A percentile compares a stretch with the other conserved stretches of the same genome.
Evolutionary conservation across 2,888 invertebrate genomes (phyloP).

Genomic region (Philopedon plagiatum): DNA sequence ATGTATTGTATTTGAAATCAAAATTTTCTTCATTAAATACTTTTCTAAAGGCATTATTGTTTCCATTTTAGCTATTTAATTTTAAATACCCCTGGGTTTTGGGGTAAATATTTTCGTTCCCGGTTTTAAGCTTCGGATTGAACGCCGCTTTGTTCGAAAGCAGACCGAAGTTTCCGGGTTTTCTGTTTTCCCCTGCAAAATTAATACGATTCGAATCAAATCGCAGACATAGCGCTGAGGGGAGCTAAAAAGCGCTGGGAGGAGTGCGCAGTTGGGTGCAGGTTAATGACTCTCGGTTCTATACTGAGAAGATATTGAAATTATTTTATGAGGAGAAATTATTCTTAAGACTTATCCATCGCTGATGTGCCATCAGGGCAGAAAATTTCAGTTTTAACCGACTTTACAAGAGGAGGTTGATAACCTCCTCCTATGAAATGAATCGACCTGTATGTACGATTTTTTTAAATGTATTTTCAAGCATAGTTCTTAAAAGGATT

Average conservation of each 20-base stretch:
- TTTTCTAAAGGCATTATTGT: neutral
- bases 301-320: neutral
- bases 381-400: no score
- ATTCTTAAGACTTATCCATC: neutral
- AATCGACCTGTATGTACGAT: no score
- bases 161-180: constrained; percentile 39
- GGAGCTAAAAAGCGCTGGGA: constrained; percentile 6
- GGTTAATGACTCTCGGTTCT: constrained; percentile 12
- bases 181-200: constrained; percentile 36
- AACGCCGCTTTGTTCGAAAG: constrained; percentile 16
- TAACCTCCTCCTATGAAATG: no score
- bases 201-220: constrained; percentile 33
- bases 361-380: no score
- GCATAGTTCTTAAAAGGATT: no score
- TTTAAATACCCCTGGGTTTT: constrained; percentile 5
- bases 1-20: neutral
- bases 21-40: neutral
- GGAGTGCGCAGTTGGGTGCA: constrained; percentile 13
- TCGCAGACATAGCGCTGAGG: constrained; percentile 26
- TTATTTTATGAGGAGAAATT: neutral
- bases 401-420: no score
- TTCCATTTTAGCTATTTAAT: constrained; percentile 12
- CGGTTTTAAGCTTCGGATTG: constrained; percentile 11
- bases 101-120: constrained; percentile 14
- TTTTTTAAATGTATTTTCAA: no score